phyloP scores from a whole-genome alignment of 2,113 vertebrate genomes.

The Cinclus mexicanus region DNA sequence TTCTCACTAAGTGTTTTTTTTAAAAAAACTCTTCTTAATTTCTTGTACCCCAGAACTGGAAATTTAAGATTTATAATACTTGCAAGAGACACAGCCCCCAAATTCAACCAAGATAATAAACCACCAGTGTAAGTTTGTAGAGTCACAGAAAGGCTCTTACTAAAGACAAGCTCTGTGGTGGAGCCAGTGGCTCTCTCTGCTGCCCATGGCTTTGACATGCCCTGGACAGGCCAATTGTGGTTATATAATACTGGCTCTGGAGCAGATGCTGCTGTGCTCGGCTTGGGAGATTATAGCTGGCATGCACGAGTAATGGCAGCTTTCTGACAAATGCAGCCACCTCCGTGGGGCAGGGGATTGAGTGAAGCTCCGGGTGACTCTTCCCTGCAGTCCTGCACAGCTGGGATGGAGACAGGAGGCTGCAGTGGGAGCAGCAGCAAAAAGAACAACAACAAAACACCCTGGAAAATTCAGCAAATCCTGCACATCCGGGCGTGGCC shows the following conservation, averaged over 20 bases:
- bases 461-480: too few species aligned
- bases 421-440: not conserved
- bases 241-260: constrained; percentile 61
- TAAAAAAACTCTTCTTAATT: not conserved
- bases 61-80: not conserved
- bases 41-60: not conserved
- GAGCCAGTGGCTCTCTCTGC: not conserved
- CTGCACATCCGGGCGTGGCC: not conserved
- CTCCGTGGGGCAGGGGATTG: not conserved
- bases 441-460: accelerated
- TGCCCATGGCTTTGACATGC: not conserved
- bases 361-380: not conserved
- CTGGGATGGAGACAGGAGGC: not conserved
- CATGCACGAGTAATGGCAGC: constrained; percentile 51
- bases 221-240: constrained; percentile 25
- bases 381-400: not conserved
- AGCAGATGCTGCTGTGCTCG: constrained; percentile 54
- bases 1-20: not conserved
- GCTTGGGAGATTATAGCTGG: constrained; percentile 62
- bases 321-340: constrained; percentile 51
- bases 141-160: not conserved
- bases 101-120: not conserved
- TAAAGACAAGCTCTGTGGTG: not conserved
- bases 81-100: not conserved
- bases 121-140: not conserved